Conservation (phyloP, 2,888 invertebrate species). For the Macroteleia sp. region DNA sequence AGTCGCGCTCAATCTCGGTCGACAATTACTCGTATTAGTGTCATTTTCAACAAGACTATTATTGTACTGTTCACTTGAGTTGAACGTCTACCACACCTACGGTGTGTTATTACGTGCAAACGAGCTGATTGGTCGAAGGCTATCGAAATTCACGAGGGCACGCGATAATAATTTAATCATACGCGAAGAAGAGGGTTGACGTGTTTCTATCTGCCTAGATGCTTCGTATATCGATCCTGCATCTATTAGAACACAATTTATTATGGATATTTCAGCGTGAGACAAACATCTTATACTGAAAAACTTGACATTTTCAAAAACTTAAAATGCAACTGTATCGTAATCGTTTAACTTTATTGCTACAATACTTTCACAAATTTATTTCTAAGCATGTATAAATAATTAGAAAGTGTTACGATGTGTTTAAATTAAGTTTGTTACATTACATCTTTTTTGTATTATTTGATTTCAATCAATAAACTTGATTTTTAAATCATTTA, state of each 20-base stretch:
- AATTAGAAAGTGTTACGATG: no score
- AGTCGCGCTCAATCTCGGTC: constrained; percentile 47
- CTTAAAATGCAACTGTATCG: no score
- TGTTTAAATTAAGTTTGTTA: no score
- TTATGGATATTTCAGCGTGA: constrained; percentile 39
- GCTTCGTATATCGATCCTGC: constrained; percentile 41
- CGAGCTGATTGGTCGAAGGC: constrained; percentile 66
- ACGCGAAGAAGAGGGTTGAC: constrained; percentile 63
- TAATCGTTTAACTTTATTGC: no score
- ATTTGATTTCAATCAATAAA: no score
- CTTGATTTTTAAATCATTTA: no score
- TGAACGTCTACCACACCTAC: constrained; percentile 59
- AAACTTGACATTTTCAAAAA: no score
- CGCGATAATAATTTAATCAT: constrained; percentile 65
- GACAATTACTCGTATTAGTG: constrained; percentile 55
- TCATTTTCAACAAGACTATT: constrained; percentile 60
- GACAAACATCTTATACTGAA: no score
- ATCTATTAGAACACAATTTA: constrained; percentile 54
- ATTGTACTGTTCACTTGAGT: constrained; percentile 61
- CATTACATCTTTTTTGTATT: no score
- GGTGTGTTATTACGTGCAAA: constrained; percentile 58
- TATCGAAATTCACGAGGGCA: constrained; percentile 66
- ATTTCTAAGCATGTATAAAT: no score
- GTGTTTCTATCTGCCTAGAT: constrained; percentile 57
- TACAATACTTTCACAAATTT: no score